These are phyloP conservation scores for Ancistrus triradiatus DNA, from an alignment of 2,113 vertebrate genomes.

Conservation along the genomic window DNA sequence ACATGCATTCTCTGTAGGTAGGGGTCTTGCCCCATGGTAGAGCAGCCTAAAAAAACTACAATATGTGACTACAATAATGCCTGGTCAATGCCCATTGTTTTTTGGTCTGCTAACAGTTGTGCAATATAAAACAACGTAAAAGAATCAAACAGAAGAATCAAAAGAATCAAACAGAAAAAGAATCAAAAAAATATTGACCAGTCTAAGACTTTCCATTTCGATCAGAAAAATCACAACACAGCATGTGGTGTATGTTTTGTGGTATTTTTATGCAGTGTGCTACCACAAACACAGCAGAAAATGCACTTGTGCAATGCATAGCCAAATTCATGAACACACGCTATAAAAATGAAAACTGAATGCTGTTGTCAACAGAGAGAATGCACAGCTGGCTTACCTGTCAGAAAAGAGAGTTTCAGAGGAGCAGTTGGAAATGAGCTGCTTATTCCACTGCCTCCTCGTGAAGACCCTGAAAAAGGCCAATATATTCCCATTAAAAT, in stretches of 20 bases:
- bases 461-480: slow-evolving; percentile 27
- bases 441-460: background rate
- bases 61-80: no score
- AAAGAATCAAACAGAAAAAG: no score
- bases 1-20: no score
- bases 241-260: background rate
- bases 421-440: slow-evolving; percentile 6
- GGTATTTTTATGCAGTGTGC: slow-evolving; percentile 2
- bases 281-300: background rate
- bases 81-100: no score
- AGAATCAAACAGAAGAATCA: no score
- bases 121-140: no score
- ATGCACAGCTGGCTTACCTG: no score
- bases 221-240: background rate
- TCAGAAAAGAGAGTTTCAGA: background rate
- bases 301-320: background rate
- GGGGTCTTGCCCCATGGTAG: no score
- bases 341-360: slow-evolving; percentile 4
- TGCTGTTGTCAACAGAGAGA: slow-evolving; percentile 1
- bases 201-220: background rate
- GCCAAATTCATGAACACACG: slow-evolving; percentile 8
- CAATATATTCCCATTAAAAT: slow-evolving; percentile 20
- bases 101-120: no score
- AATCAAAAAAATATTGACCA: no score
- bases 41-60: no score